phyloP scores from a whole-genome alignment of 2,888 invertebrate species.

The Alloscopus bannaensis region DNA sequence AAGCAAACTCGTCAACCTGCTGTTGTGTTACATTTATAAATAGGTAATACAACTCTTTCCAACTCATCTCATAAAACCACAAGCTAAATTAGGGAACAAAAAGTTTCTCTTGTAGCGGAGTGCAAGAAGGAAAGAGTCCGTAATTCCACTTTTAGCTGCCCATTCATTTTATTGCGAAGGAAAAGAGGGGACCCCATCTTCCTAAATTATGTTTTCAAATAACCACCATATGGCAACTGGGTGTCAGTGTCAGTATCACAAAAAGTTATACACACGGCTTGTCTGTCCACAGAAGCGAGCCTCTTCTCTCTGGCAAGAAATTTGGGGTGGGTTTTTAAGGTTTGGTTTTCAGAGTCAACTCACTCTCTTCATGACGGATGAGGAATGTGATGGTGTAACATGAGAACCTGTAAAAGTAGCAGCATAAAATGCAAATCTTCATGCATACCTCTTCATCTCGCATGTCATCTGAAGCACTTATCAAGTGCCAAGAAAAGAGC shows the following conservation, averaged over 20 bases:
- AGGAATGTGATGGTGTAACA: constrained; percentile 41
- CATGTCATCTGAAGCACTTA: constrained; percentile 30
- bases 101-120: too few relatives aligned
- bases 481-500: constrained; percentile 39
- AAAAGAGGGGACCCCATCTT: background rate
- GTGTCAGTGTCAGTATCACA: constrained; percentile 43
- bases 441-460: constrained; percentile 16
- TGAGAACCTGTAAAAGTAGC: constrained; percentile 43
- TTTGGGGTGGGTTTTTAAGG: constrained; percentile 31
- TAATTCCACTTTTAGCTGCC: too few relatives aligned
- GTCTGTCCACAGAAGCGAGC: background rate
- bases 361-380: constrained; percentile 27
- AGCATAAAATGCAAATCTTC: constrained; percentile 25
- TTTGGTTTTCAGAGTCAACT: background rate
- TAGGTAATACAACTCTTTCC: too few relatives aligned
- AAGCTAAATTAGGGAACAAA: too few relatives aligned
- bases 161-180: too few relatives aligned
- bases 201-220: constrained; percentile 14
- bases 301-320: background rate
- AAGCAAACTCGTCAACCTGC: too few relatives aligned
- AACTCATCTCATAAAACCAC: too few relatives aligned
- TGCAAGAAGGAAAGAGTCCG: too few relatives aligned
- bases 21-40: too few relatives aligned
- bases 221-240: constrained; percentile 45
- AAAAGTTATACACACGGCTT: constrained; percentile 15